These are phyloP conservation scores for Mus spicilegus DNA, from an alignment of 2,113 vertebrate species.

Conservation along the genomic window DNA sequence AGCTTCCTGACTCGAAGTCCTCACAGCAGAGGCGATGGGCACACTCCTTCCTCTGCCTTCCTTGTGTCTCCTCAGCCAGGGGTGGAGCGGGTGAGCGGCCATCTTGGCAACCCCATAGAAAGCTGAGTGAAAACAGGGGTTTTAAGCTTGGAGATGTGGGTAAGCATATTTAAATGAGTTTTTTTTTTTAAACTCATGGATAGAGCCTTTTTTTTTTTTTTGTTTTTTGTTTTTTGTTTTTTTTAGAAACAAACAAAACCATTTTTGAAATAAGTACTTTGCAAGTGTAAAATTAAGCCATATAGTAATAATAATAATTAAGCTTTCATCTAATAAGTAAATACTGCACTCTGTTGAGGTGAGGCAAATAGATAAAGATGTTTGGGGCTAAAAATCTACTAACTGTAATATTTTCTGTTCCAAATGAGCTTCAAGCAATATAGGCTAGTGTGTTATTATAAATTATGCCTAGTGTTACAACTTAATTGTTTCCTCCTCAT, in stretches of 20 bases:
- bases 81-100: fast-evolving
- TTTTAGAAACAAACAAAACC: neutral
- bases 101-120: neutral
- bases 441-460: conserved; percentile 27
- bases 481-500: conserved; percentile 25
- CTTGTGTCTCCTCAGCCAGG: neutral
- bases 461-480: conserved; percentile 13
- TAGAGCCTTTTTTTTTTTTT: neutral
- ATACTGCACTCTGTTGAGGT: conserved; percentile 15
- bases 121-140: neutral
- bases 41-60: neutral
- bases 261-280: conserved; percentile 17
- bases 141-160: neutral
- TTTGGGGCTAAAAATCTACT: neutral
- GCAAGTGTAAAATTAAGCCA: conserved; percentile 56
- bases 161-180: conserved; percentile 9
- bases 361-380: neutral
- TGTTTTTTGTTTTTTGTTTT: neutral
- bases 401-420: conserved; percentile 15
- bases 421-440: conserved; percentile 47
- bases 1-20: neutral
- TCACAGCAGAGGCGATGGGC: neutral
- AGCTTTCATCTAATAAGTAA: conserved; percentile 45
- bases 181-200: neutral
- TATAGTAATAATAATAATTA: conserved; percentile 46